phyloP scores from a whole-genome alignment of 2,797 vertebrate genomes.

The Synaphobranchus kaupii region DNA sequence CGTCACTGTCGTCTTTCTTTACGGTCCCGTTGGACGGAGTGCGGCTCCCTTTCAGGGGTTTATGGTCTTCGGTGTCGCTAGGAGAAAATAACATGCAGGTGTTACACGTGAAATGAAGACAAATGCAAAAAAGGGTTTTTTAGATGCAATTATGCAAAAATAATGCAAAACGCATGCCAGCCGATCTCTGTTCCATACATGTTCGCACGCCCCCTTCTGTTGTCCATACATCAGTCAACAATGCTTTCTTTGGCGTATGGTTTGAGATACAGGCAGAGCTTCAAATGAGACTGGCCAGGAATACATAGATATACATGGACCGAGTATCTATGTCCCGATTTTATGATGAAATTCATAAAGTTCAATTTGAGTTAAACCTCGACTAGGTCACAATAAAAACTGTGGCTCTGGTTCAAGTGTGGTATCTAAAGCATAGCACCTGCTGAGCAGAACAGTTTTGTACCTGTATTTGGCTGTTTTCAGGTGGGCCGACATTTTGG shows the following conservation, averaged over 20 bases:
- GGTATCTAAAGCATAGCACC: not conserved
- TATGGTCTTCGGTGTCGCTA: slow-evolving; percentile 97
- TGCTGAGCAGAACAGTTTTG: not conserved
- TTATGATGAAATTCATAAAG: slow-evolving; percentile 17
- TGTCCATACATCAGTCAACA: not conserved
- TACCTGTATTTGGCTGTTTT: not conserved
- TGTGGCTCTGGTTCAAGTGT: not conserved
- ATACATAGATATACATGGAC: not conserved
- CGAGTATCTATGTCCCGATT: not conserved
- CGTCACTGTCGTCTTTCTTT: slow-evolving; percentile 95
- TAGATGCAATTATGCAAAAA: slow-evolving; percentile 2
- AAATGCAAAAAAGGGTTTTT: slow-evolving; percentile 7
- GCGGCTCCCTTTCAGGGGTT: slow-evolving; percentile 94
- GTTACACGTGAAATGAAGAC: not conserved
- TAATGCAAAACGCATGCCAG: slow-evolving; percentile 26
- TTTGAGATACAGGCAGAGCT: not conserved
- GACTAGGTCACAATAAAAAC: not conserved
- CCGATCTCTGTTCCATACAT: not conserved
- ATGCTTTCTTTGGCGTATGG: slow-evolving; percentile 4
- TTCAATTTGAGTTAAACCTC: not conserved
- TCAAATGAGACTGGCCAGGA: not conserved
- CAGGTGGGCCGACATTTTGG: not conserved
- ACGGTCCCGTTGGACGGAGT: slow-evolving; percentile 96
- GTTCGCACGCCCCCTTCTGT: not conserved
- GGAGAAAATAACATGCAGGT: slow-evolving; percentile 27